A percentile compares a stretch with the other conserved stretches of the same genome.
These are phyloP conservation scores for Smithornis capensis DNA, from an alignment of 2,113 vertebrate species.

Conservation along the genomic window DNA sequence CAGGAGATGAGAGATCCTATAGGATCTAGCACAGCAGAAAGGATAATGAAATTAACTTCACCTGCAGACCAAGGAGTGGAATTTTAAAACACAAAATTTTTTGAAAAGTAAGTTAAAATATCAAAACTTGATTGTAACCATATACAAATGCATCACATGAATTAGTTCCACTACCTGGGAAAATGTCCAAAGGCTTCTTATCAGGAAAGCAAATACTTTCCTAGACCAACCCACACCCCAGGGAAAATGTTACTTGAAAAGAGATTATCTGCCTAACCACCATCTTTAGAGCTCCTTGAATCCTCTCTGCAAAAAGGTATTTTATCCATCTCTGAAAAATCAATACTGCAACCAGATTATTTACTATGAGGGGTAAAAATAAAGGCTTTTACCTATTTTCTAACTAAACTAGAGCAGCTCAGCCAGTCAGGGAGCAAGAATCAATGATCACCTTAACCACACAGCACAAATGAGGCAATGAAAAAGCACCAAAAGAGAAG, in stretches of 20 bases:
- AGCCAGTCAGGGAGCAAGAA: neutral
- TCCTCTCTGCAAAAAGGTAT: neutral
- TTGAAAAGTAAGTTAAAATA: neutral
- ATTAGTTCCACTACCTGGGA: constrained; percentile 10
- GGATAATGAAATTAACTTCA: constrained; percentile 12
- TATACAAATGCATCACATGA: neutral
- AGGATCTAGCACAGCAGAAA: neutral
- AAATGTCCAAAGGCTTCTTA: constrained; percentile 1
- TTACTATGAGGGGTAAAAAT: neutral
- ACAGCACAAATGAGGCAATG: neutral
- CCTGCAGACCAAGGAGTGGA: neutral
- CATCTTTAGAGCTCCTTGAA: neutral
- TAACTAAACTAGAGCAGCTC: neutral
- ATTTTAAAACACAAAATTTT: neutral
- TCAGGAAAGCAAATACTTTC: neutral
- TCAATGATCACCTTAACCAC: neutral
- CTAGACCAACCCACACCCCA: neutral
- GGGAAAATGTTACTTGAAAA: neutral
- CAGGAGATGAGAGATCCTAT: neutral
- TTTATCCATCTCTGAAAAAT: neutral
- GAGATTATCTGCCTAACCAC: neutral
- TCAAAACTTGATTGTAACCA: neutral
- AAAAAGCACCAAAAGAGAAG: neutral
- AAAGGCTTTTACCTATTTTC: neutral
- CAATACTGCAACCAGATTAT: neutral